Conservation (phyloP, 1,140 invertebrate genomes). For the Drosophila littoralis region DNA sequence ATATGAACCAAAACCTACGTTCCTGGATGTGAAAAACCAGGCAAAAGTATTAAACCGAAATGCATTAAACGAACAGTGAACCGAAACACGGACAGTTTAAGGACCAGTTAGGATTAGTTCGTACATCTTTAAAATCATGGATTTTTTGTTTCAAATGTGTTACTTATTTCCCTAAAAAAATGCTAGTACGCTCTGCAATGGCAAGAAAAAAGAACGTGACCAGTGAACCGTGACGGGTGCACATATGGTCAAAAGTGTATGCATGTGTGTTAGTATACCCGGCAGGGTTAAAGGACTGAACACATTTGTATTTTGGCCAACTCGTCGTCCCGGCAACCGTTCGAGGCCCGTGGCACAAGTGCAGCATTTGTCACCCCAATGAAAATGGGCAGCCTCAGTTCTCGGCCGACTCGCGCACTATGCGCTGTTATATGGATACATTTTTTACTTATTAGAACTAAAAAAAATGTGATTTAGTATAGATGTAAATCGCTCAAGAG, state of each 20-base stretch:
- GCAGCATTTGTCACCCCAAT: slow-evolving; percentile 58
- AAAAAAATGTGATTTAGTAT: slow-evolving; percentile 54
- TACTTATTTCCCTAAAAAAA: not conserved
- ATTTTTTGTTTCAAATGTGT: not conserved
- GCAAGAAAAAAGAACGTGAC: slow-evolving; percentile 11
- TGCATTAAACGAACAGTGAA: too few species aligned
- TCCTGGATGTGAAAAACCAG: too few species aligned
- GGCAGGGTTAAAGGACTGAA: slow-evolving; percentile 51
- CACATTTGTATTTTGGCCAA: slow-evolving; percentile 69
- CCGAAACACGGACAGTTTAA: too few species aligned
- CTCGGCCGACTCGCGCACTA: slow-evolving; percentile 27
- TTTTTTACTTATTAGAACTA: slow-evolving; percentile 11
- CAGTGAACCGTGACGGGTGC: slow-evolving; percentile 53
- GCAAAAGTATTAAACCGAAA: too few species aligned
- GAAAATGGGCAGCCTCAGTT: slow-evolving; percentile 48
- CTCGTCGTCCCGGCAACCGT: slow-evolving; percentile 66
- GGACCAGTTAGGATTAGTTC: too few species aligned
- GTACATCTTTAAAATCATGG: not conserved
- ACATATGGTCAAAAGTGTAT: slow-evolving; percentile 21
- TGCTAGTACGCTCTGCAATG: not conserved
- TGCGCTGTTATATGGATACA: slow-evolving; percentile 15
- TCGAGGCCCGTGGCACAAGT: slow-evolving; percentile 28
- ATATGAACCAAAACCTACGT: too few species aligned
- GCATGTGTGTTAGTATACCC: slow-evolving; percentile 1
- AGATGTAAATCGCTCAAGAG: slow-evolving; percentile 14